Evolutionary conservation across 37 sponge, comb jelly and placozoan genomes (phyloP), one percentile per base, ranked within the genome.

Genomic region (Theonella swinhoei): DNA sequence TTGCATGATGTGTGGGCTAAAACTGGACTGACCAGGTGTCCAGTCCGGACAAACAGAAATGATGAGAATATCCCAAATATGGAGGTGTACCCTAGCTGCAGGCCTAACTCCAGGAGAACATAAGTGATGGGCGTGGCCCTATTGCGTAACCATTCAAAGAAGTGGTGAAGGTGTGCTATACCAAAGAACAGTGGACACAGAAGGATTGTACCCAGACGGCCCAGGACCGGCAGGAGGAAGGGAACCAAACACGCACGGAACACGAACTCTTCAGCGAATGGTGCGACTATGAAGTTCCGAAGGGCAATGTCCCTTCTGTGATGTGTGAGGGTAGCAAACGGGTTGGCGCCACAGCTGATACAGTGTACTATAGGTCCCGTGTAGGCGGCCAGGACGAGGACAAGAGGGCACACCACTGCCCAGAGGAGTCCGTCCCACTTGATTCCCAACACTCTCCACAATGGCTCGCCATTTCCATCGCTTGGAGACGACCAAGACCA

Each of bases 141-240:
- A 22, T 39, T 65, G 9, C 78, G 71, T 29, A 33, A 78, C 92
- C 89, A 92, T 61, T 89, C 92, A 8, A 97, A 41, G 19, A 90
- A 38, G 68, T 97, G 98, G 74, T 97, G 98, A 4, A 95, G 22
- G 61, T 97, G 98, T 41, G 95, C 95, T 17, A 97, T 63, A 9
- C 93, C 95, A 77, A 97, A 97, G 37, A 97, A 81, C 59, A 94
- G 74, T 9, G 98, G 98, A 64, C 83, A 85, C 0, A 90, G 0
- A 20, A 94, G 30, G 38, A 94, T 70, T 23, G 91, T 88, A 74
- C 54, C 58, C 66, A 23, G 58, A 37, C 62, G 35, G 0, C 88
- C 88, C 70, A 93, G 59, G 28, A 70, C 31, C 24, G 96, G 84
- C 22, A 84, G 72, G 43, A 98, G 77, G 26, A 98, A 42, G 14